Conservation (phyloP, 2,797 vertebrate species). For the Garrulus glandarius region DNA sequence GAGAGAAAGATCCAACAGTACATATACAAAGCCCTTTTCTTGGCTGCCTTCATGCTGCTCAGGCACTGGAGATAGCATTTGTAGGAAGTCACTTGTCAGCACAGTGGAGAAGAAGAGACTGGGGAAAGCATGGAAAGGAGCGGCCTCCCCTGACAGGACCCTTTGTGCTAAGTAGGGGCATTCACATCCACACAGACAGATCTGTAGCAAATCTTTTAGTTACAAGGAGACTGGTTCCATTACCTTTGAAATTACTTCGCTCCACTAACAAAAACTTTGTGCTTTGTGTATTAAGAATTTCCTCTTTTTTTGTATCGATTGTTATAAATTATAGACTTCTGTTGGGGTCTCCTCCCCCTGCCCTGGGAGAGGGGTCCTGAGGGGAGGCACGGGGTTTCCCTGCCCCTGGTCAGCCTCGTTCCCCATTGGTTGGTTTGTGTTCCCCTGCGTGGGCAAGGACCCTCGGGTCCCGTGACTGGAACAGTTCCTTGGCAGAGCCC, state of each 20-base stretch:
- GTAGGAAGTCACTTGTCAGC: not conserved
- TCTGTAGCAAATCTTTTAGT: not conserved
- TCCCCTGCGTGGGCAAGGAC: no score
- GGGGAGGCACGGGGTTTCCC: no score
- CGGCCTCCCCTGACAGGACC: not conserved
- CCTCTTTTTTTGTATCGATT: not conserved
- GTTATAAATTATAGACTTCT: not conserved
- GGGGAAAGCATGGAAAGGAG: not conserved
- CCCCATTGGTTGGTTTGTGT: no score
- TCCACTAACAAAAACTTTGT: not conserved
- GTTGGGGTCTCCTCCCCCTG: no score
- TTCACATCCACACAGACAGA: not conserved
- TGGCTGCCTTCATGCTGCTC: rapidly evolving
- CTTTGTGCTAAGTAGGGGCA: not conserved
- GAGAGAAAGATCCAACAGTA: not conserved
- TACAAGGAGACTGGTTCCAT: not conserved
- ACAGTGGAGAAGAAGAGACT: not conserved
- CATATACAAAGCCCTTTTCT: not conserved
- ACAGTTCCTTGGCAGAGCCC: no score
- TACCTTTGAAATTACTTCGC: rapidly evolving
- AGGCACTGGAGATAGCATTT: not conserved
- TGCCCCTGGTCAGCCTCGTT: no score
- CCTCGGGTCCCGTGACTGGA: no score
- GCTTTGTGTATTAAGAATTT: not conserved
- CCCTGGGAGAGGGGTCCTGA: no score